Evolutionary conservation across 2,888 invertebrate genomes (phyloP), one percentile per base, ranked within the genome.

Genomic region (Heliconius ethilla): DNA sequence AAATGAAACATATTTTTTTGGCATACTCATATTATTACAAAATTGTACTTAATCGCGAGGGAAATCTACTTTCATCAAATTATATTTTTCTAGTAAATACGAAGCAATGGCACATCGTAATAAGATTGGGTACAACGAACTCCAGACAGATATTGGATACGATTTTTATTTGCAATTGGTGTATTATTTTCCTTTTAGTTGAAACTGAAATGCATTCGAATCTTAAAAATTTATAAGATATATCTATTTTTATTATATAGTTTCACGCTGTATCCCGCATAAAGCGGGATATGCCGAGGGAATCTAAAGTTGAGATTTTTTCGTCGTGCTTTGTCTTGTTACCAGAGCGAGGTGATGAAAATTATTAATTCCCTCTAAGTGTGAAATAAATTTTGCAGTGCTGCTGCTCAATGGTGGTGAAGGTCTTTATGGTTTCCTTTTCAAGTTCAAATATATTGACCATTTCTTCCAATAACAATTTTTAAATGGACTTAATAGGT

Each of bases 101-200:
- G 15, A 37, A 37, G 25, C 40, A 40, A 69, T 27, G 25, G 40
- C 69, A 37, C 37, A 69, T 13, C 25, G 40, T 69, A 45, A 69
- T 69, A 69, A 13, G 40, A 40, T 25, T 25, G 69, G 69, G 69
- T 69, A 18, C 69, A 45, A 25, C 15, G 40, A 69, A 69, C 69
- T 69, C 40, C 69, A 69, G 69, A 69, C 69, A 15, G 51, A 51
- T 18, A 25, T 69, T 69, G 25, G 69, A 25, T 69, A 25, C 40
- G 15, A 69, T 69, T 69, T 33, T 11, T 13, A 67, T 25, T 40
- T 40, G 40, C 9, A 45, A 69, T 69, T 40, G 69, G 67, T 40
- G 25, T 25, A 45, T 40, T 45, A 69, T 40, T 25, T 40, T 25
- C n/a, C 40, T 40, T 25, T 69, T n/a, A 69, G 25, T 40, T 13